Percentiles rank a stretch among this genome's conserved stretches.
These are phyloP conservation scores for Drosophila ficusphila DNA, from an alignment of 1,140 invertebrate species.

Conservation along the genomic window DNA sequence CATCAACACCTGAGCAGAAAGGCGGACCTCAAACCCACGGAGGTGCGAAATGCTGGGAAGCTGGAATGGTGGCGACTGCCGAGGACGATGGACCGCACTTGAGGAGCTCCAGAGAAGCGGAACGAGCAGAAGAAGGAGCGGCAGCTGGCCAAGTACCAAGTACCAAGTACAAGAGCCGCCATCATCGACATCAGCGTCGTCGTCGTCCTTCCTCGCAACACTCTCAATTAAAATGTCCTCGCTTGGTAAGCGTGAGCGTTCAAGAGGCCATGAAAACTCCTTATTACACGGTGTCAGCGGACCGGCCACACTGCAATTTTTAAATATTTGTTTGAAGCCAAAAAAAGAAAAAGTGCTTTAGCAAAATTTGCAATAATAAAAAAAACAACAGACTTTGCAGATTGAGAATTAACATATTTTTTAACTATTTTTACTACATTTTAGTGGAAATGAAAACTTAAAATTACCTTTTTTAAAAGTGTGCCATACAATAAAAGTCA, in stretches of 20 bases:
- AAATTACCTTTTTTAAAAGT: too few species aligned
- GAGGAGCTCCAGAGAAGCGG: constrained; percentile 46
- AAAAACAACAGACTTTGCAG: too few species aligned
- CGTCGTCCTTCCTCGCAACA: constrained; percentile 64
- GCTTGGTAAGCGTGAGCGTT: constrained; percentile 81
- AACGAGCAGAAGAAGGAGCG: constrained; percentile 38
- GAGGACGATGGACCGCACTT: constrained; percentile 57
- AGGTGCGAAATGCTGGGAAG: constrained; percentile 7
- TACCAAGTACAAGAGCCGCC: too few species aligned
- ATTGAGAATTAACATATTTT: too few species aligned
- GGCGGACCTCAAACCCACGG: not conserved
- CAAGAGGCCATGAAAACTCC: constrained; percentile 82
- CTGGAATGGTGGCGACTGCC: constrained; percentile 43
- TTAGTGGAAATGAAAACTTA: too few species aligned
- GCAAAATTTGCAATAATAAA: too few species aligned
- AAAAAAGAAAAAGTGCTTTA: too few species aligned
- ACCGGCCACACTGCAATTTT: constrained; percentile 10
- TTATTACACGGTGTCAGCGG: constrained; percentile 77
- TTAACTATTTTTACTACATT: too few species aligned
- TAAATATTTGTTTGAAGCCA: too few species aligned
- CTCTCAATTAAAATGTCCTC: constrained; percentile 82
- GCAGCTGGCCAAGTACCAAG: constrained; percentile 78
- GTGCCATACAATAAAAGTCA: too few species aligned
- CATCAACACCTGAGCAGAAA: constrained; percentile 70
- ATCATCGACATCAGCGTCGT: constrained; percentile 28